Evolutionary conservation across 2,888 invertebrate species (phyloP), one percentile per base, ranked within the genome.

Genomic region (Tolmerus cingulatus): DNA sequence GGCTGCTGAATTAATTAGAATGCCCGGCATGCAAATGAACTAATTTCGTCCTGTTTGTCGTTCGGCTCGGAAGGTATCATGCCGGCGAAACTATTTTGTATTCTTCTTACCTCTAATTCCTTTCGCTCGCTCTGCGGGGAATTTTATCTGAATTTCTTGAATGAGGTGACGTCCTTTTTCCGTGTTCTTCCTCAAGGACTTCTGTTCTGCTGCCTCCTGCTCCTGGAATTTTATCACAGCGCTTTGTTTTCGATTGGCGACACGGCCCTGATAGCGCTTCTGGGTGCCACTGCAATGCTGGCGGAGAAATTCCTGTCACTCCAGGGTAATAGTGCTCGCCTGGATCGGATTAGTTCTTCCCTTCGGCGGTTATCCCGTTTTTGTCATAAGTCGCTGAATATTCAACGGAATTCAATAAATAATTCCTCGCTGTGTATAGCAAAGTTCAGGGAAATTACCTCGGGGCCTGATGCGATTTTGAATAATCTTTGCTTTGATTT

Each of bases 1-100:
- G 78, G 43, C 51, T 79, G 79, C 51, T 79, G 79, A 79, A 79
- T 79, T 79, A 79, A 79, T 79, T 79, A 79, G 79, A 14, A 55
- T 51, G 46, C 79, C 79, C 51, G 79, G 79, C 79, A 79, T 79
- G 79, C 79, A 79, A 79, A 79, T 79, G 79, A 79, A 51, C 79
- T 79, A 79, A 79, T 79, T 79, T 79, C 30, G 79, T 79, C 51
- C 79, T 79, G 79, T 79, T 79, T 79, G 79, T 79, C 79, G 79
- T 79, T 51, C 51, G 51, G 51, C 51, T 79, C 51, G 51, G 79
- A 27, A 79, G 66, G 40, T 79, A 79, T 46, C 30, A 51, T 30
- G 46, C 14, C 51, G 79, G 2, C 79, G 79, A 79, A 79, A 79
- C 79, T 79, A 79, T 79, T 79, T 51, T 79, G 55, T 79, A 79